Percentiles rank a stretch among this genome's conserved stretches.
phyloP scores from a whole-genome alignment of 2,888 invertebrate genomes.

The Xiphydria camelus region DNA sequence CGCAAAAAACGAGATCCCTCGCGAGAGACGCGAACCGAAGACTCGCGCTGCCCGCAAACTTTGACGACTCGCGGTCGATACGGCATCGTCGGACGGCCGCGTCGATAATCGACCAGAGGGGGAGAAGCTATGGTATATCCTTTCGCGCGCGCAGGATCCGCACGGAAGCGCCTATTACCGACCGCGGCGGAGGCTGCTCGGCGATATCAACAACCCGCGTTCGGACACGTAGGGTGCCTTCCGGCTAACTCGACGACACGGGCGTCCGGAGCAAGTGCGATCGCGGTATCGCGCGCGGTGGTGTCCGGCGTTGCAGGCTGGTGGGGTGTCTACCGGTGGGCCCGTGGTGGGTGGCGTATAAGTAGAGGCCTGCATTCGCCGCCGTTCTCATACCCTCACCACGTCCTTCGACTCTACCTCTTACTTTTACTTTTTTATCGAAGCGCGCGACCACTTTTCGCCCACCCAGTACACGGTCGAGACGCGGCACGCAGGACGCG shows the following conservation, averaged over 20 bases:
- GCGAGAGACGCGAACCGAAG: too few species aligned
- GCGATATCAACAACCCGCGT: too few species aligned
- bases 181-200: too few species aligned
- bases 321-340: constrained; percentile 47
- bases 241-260: not conserved
- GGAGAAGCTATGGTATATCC: too few species aligned
- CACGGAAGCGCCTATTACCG: too few species aligned
- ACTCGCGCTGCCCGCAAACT: too few species aligned
- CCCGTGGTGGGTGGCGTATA: constrained; percentile 56
- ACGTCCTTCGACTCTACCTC: constrained; percentile 53
- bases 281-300: constrained; percentile 18
- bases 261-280: constrained; percentile 2
- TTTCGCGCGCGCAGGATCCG: too few species aligned
- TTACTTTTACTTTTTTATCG: constrained; percentile 49
- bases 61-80: too few species aligned
- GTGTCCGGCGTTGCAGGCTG: constrained; percentile 47
- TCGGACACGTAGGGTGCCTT: not conserved
- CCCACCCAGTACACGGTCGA: constrained; percentile 4
- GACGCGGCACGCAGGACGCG: not conserved
- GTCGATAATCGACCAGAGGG: too few species aligned
- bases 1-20: too few species aligned
- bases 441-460: constrained; percentile 4
- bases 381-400: constrained; percentile 57
- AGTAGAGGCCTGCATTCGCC: constrained; percentile 55
- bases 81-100: too few species aligned